Base-by-base conservation (phyloP, 2,113 vertebrate species). In the Onychostoma macrolepis region DNA sequence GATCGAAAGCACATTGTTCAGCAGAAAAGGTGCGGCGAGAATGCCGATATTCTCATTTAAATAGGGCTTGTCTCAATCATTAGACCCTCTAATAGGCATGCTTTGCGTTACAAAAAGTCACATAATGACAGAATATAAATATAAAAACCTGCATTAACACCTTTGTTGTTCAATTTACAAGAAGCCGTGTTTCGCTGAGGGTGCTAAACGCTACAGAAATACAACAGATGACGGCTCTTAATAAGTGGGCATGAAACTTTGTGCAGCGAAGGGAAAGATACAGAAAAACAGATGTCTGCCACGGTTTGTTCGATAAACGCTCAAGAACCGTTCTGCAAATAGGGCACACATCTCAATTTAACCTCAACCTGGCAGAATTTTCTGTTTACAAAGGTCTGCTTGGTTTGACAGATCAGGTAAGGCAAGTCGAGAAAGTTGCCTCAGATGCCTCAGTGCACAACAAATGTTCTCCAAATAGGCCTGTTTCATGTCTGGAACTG, bases 41-140 rank as follows among this genome's bases (percentile, higher is more conserved):
- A 91, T 91, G 92, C 93, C 93, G 89, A 94, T 94, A 94, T 88
- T 92, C 89, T 90, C 91, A 88, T 94, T 94, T 90, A 93, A 94
- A 93, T 88, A 67, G 41, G 91, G 89, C 92, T 90, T 88, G 89
- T 89, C 87, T 90, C 88, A 87, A 92, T 94, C 94, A 89, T 94
- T 95, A 94, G 84, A 74, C 71, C 53, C 88, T 92, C 91, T 94
- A 94, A 94, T 93, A 89, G 91, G 89, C 86, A 89, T 89, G 86
- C 89, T 92, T 94, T 93, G 91, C 91, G 92, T 94, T 85, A 86
- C 72, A 10, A 87, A 45, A 88, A 93, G 90, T 92, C 89, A 91
- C 91, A 94, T 83, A 88, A 89, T 93, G 90, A 82, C 89, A 89
- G 91, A 91, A 88, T 93, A 89, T 74, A 90, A 91, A 90, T 92